Evolutionary conservation across 2,113 vertebrate species (phyloP).

Genomic region (Tringa solitaria): DNA sequence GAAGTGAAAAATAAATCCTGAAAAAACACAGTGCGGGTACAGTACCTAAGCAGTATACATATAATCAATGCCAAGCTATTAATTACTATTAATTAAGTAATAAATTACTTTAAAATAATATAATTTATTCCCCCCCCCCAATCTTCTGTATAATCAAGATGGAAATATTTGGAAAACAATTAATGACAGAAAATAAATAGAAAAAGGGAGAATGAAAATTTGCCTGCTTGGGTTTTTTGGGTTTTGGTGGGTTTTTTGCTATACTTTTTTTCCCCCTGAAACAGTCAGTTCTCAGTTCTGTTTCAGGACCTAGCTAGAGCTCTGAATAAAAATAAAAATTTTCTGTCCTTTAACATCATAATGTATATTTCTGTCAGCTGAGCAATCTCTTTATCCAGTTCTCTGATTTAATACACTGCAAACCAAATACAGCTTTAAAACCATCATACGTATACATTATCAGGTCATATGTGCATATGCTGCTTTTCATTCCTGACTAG

Average conservation of each 20-base stretch:
- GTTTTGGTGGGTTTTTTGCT: background rate
- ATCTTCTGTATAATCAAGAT: background rate
- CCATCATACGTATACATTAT: background rate
- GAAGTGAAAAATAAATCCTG: slow-evolving; percentile 6
- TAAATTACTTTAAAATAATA: background rate
- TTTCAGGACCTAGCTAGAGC: background rate
- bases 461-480: background rate
- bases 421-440: slow-evolving; percentile 19
- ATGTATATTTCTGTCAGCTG: background rate
- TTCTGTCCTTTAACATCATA: background rate
- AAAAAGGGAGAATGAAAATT: background rate
- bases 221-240: background rate
- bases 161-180: background rate
- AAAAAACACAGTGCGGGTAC: background rate
- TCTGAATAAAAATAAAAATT: background rate
- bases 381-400: background rate
- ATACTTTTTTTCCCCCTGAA: background rate
- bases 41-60: background rate
- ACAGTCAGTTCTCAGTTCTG: background rate
- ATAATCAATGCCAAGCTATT: background rate
- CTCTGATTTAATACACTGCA: slow-evolving; percentile 1
- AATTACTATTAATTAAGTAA: no score
- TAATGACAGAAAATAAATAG: background rate
- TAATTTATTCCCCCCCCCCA: background rate
- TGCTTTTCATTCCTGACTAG: slow-evolving; percentile 24